Evolutionary conservation across 2,797 vertebrate species (phyloP).

Genomic region (Mus spretus): DNA sequence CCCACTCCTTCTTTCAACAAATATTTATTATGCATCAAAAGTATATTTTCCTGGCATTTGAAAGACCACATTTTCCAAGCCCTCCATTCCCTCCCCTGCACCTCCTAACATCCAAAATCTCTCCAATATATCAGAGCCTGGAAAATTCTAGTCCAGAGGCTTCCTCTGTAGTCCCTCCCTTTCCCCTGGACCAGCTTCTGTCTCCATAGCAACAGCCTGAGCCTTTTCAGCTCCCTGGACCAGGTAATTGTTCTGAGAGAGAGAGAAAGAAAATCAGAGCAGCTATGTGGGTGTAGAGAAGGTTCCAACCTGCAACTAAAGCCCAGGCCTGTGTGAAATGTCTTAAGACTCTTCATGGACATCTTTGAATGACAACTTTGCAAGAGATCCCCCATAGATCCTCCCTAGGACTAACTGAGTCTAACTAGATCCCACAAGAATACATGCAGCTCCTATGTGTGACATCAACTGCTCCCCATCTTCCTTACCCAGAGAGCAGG

Average conservation of each 20-base stretch:
- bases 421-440: neutral
- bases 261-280: neutral
- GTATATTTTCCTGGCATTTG: neutral
- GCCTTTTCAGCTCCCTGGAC: neutral
- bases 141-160: constrained; percentile 4
- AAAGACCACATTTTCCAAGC: neutral
- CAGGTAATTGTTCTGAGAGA: constrained; percentile 55
- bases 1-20: neutral
- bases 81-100: neutral
- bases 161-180: neutral
- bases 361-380: neutral
- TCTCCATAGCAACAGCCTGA: constrained; percentile 64
- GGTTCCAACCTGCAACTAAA: neutral
- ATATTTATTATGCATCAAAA: neutral
- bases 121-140: neutral
- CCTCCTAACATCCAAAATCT: neutral
- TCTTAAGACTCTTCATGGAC: neutral
- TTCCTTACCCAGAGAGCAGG: neutral
- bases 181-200: neutral
- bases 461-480: neutral
- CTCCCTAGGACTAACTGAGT: neutral
- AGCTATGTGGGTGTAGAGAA: neutral
- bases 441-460: neutral
- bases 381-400: neutral
- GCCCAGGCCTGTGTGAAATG: neutral